Percentiles rank a stretch among this genome's conserved stretches.
phyloP scores from a whole-genome alignment of 2,113 vertebrate species.

The human region DNA sequence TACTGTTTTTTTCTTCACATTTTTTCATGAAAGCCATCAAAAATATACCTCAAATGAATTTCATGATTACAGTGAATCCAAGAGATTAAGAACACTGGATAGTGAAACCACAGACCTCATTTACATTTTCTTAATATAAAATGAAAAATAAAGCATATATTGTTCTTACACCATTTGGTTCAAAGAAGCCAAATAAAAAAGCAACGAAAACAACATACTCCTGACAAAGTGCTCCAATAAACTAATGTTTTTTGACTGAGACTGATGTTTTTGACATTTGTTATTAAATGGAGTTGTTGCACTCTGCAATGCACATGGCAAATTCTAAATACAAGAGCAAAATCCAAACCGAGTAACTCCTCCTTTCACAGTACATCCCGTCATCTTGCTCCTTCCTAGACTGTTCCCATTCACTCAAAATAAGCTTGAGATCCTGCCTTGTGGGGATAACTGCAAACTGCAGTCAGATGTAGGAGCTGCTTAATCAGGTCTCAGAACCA shows the following conservation, averaged over 20 bases:
- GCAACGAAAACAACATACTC: not conserved
- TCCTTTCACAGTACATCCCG: not conserved
- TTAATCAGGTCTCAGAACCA: conserved; percentile 86
- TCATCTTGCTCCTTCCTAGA: conserved; percentile 80
- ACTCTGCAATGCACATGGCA: conserved; percentile 58
- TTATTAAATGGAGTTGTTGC: conserved; percentile 71
- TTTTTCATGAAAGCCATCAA: not conserved
- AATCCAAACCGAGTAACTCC: not conserved
- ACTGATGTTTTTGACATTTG: conserved; percentile 69
- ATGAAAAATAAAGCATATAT: conserved; percentile 1
- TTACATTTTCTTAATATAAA: conserved; percentile 7
- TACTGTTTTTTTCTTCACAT: not conserved
- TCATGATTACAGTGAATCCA: not conserved
- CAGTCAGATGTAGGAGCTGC: conserved; percentile 86
- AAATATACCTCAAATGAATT: conserved; percentile 1
- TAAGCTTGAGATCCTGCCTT: conserved; percentile 84
- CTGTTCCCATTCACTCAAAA: conserved; percentile 85
- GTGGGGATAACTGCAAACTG: conserved; percentile 84
- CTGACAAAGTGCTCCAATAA: not conserved
- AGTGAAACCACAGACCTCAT: not conserved
- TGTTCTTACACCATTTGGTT: not conserved
- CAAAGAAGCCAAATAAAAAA: conserved; percentile 42
- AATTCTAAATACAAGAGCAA: conserved; percentile 75
- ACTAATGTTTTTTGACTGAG: conserved; percentile 58
- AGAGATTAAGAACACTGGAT: not conserved